Base-by-base conservation (phyloP, 2,888 invertebrate species). In the Oxystoma pomonae region DNA sequence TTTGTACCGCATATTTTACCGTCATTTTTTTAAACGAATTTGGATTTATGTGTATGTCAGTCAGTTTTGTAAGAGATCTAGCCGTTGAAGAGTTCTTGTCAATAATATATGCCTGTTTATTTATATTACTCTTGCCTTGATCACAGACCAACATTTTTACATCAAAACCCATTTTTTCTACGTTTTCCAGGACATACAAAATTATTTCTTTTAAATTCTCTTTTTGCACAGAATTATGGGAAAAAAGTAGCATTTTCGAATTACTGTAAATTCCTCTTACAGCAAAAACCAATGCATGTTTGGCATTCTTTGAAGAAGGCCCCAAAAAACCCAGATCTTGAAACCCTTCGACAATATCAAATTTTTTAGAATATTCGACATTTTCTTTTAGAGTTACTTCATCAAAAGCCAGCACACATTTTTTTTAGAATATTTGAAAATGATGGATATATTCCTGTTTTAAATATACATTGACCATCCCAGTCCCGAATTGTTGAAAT, bases 331-430 rank as follows among this genome's bases (percentile, higher is more conserved):
- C 58, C 1, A 58, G 22, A 16, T 57, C 57, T 16, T 57, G 21
- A 57, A 21, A 57, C n/a, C 21, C 57, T 57, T 57, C 57, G 16
- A 57, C 22, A 57, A 21, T 20, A 57, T 57, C 22, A 21, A 20
- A 9, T 19, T 20, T 21, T 21, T 21, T 12, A 57, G 20, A 21
- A 57, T 57, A 20, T 3, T 20, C 21, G 20, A 57, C n/a, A 20
- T 57, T 57, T 12, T 20, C 21, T 19, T 57, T 57, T 7, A 57
- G 22, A n/a, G 21, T 17, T 21, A 57, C n/a, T 18, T 58, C 58
- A 50, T 50, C 58, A 19, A 58, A 58, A 17, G 50, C 18, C 1
- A 58, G 18, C 2, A 19, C 58, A 50, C 50, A 50, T 58, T 1
- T 50, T 5, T 1, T 9, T 50, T 3, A 58, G 12, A 17, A 5